A percentile compares a stretch with the other conserved stretches of the same genome.
Conservation (phyloP, 2,797 vertebrate genomes). For the Pogoniulus pusillus region DNA sequence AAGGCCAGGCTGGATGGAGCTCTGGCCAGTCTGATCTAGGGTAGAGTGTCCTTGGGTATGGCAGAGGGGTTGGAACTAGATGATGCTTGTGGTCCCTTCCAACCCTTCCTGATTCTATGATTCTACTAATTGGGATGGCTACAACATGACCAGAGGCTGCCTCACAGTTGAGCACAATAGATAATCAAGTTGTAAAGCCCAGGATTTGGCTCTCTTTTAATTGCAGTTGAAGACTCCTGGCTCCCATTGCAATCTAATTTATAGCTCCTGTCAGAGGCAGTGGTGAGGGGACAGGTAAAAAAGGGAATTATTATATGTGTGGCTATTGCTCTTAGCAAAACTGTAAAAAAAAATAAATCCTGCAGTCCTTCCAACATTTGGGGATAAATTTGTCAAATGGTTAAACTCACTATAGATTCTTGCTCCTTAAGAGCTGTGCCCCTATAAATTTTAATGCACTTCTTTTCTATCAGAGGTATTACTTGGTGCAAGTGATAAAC, state of each 20-base stretch:
- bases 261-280: background rate
- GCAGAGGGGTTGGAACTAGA: too few species aligned
- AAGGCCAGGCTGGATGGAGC: too few species aligned
- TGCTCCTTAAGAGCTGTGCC: background rate
- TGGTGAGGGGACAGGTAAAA: background rate
- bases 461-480: conserved; percentile 38
- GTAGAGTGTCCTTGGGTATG: too few species aligned
- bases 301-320: background rate
- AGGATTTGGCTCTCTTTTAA: background rate
- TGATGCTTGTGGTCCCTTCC: too few species aligned
- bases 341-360: background rate
- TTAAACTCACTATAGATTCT: background rate
- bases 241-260: background rate
- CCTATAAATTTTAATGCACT: conserved; percentile 45
- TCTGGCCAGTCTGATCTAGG: too few species aligned
- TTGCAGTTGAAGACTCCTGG: background rate
- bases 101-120: too few species aligned
- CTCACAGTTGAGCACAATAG: background rate
- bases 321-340: background rate
- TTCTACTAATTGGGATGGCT: background rate
- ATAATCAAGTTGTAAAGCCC: background rate
- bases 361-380: background rate
- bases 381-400: background rate
- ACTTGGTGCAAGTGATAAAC: conserved; percentile 49
- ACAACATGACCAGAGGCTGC: background rate